Evolutionary conservation across 2,113 vertebrate species (phyloP).

Genomic region (Chrysochloris asiatica): DNA sequence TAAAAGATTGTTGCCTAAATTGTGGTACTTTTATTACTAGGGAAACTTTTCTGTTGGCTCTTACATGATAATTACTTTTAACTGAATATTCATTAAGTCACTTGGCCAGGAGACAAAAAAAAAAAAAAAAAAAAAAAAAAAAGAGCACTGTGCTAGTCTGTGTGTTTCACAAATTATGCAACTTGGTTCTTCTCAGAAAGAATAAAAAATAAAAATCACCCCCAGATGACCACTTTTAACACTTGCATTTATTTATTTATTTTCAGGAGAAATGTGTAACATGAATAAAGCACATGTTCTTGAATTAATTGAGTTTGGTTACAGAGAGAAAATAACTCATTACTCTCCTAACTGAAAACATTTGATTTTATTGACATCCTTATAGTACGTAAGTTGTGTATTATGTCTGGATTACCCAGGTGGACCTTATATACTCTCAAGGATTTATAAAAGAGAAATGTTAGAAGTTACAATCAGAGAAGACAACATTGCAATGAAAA

Average conservation of each 20-base stretch:
- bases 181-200: conserved; percentile 17
- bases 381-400: too few species aligned
- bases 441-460: background rate
- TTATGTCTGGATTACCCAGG: too few species aligned
- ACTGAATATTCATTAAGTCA: conserved; percentile 35
- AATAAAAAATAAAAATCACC: too few species aligned
- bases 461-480: background rate
- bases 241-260: too few species aligned
- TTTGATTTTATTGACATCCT: too few species aligned
- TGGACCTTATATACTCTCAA: too few species aligned
- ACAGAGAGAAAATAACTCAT: too few species aligned
- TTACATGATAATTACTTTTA: conserved; percentile 37
- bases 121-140: conserved; percentile 18
- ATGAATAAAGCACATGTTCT: too few species aligned
- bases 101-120: background rate
- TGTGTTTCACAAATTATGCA: conserved; percentile 10
- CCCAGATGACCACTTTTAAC: too few species aligned
- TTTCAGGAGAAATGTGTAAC: too few species aligned
- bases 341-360: too few species aligned
- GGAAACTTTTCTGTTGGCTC: background rate
- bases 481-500: background rate
- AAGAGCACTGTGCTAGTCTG: background rate
- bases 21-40: conserved; percentile 10
- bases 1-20: conserved; percentile 28
- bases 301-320: too few species aligned